These are phyloP conservation scores for Syncerus caffer DNA, from an alignment of 2,797 vertebrate species.

Conservation along the genomic window DNA sequence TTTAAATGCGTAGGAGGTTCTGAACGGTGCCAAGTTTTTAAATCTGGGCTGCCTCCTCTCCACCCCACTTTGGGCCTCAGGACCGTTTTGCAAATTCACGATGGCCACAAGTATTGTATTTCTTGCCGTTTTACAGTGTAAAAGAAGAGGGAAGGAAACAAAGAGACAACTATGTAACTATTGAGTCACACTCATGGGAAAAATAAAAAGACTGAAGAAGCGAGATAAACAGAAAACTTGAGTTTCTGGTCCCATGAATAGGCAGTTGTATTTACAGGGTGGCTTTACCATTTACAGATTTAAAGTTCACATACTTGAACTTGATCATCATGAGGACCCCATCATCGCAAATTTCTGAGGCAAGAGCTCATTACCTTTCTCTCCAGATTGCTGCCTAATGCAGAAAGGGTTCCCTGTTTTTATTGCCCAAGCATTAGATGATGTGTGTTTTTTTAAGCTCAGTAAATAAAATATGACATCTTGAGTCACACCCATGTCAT, in stretches of 20 bases:
- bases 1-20: slow-evolving; percentile 56
- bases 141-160: neutral
- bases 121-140: slow-evolving; percentile 12
- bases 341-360: neutral
- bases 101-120: neutral
- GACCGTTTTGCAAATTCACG: slow-evolving; percentile 56
- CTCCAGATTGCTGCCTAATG: slow-evolving; percentile 41
- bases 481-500: slow-evolving; percentile 77
- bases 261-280: neutral
- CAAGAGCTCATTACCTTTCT: slow-evolving; percentile 61
- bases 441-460: slow-evolving; percentile 39
- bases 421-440: slow-evolving; percentile 49
- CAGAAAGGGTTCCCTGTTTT: slow-evolving; percentile 71
- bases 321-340: slow-evolving; percentile 6
- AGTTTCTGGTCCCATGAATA: slow-evolving; percentile 7
- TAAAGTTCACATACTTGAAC: slow-evolving; percentile 54
- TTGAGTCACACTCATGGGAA: slow-evolving; percentile 33
- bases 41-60: neutral
- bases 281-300: slow-evolving; percentile 24
- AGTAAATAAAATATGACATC: slow-evolving; percentile 82
- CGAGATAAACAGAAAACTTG: slow-evolving; percentile 26
- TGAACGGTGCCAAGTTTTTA: neutral
- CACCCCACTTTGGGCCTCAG: neutral
- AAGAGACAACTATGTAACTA: neutral
- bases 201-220: slow-evolving; percentile 21